Evolutionary conservation across 2,888 invertebrate species (phyloP), one percentile per base, ranked within the genome.

Genomic region (Limnephilus auricula): DNA sequence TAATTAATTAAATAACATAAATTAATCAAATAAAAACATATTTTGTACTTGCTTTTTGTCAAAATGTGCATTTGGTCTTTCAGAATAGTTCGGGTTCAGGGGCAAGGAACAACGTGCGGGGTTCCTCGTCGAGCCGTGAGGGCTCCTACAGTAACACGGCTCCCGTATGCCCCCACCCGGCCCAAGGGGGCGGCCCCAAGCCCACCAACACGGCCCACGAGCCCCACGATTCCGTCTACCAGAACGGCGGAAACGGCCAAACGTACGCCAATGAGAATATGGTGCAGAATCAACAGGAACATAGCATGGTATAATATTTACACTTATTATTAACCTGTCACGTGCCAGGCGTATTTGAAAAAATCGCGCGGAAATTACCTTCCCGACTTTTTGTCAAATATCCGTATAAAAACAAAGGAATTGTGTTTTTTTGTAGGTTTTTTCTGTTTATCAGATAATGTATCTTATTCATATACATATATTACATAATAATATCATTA

Each of bases 131-230:
- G 4, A 89, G 92, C 32, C 87, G 92, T 0, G 92, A 92, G 18
- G 37, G 50, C 15, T 79, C 45, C 31, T 85, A 79, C 31, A 31
- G 25, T 31, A 92, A 90, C 32, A 89, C 89, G 34, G 92, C 79
- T 4, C 82, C 90, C 18, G 91, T 90, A 9, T 89, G 91, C 32
- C 91, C 90, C 15, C 89, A 90, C 82, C 89, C 90, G 1, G 88
- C 37, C 18, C 40, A 40, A 40, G 65, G 34, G 15, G 50, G 65
- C 40, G 82, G 79, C 50, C 37, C 80, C 18, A 92, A 91, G 34
- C 50, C 90, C 40, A 92, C 90, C 50, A 92, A 92, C 32, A 45
- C 90, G 4, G 30, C 90, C 13, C 90, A 91, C 32, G 89, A 90
- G 25, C 32, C 30, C n/a, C 91, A 89, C 37, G 91, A 91, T 25